Percentiles rank a stretch among this genome's conserved stretches.
These are phyloP conservation scores for Abscondita cerata DNA, from an alignment of 2,888 invertebrate species.

Conservation along the genomic window DNA sequence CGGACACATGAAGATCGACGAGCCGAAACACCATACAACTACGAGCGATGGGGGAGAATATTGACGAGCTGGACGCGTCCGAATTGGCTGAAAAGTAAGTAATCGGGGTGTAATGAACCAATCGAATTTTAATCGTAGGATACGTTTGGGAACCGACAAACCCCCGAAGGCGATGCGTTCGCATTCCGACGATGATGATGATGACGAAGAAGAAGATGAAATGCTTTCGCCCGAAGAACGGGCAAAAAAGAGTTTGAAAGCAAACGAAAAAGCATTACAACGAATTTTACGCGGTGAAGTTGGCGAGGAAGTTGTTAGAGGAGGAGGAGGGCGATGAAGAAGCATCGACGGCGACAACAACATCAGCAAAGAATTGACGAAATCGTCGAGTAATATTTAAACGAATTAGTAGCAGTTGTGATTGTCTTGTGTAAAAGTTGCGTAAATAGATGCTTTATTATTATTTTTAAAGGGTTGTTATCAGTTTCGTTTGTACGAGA, in stretches of 20 bases:
- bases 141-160: conserved; percentile 56
- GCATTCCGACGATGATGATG: conserved; percentile 42
- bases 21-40: conserved; percentile 93
- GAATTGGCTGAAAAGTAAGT: conserved; percentile 75
- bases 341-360: conserved; percentile 19
- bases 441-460: too few species aligned
- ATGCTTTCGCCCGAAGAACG: conserved; percentile 61
- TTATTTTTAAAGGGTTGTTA: too few species aligned
- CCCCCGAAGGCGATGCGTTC: conserved; percentile 61
- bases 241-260: conserved; percentile 83
- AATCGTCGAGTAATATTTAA: too few species aligned
- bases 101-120: neutral
- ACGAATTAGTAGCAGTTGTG: too few species aligned
- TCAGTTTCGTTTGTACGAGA: too few species aligned
- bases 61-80: conserved; percentile 68
- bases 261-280: conserved; percentile 96
- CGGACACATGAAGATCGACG: conserved; percentile 98
- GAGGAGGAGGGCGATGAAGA: conserved; percentile 89
- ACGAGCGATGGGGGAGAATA: conserved; percentile 63
- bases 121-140: conserved; percentile 44
- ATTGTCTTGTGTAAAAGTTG: too few species aligned
- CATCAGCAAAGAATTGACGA: too few species aligned
- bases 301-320: conserved; percentile 88
- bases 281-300: conserved; percentile 93
- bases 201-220: conserved; percentile 53